Conservation (phyloP, 1,140 invertebrate genomes). For the Drosophila obscura region DNA sequence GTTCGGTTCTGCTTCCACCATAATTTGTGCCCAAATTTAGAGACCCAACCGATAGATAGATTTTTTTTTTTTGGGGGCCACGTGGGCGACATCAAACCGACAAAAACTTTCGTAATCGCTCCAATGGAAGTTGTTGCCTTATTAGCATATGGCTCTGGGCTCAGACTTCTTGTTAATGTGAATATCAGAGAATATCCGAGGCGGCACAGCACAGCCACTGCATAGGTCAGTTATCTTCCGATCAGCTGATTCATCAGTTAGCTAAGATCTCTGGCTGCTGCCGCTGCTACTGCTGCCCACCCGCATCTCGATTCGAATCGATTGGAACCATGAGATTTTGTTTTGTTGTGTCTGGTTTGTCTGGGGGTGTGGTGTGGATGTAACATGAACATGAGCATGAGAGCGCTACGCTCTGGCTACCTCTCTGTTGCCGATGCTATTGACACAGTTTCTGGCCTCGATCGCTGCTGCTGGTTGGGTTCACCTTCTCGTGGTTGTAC, state of each 20-base stretch:
- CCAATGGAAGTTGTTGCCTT: constrained; percentile 55
- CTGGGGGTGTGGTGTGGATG: constrained; percentile 55
- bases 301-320: constrained; percentile 32
- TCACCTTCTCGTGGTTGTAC: constrained; percentile 29
- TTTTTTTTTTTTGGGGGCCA: constrained; percentile 47
- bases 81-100: constrained; percentile 59
- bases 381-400: constrained; percentile 58
- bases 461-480: constrained; percentile 21
- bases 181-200: neutral
- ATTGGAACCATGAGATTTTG: constrained; percentile 26
- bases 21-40: constrained; percentile 81
- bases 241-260: constrained; percentile 60
- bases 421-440: constrained; percentile 53
- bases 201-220: constrained; percentile 7
- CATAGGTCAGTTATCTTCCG: constrained; percentile 75
- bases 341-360: constrained; percentile 42
- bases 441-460: constrained; percentile 77
- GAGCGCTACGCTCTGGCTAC: constrained; percentile 23
- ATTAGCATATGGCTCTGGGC: constrained; percentile 59
- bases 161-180: constrained; percentile 51
- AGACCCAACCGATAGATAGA: constrained; percentile 9
- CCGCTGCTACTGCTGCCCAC: constrained; percentile 27
- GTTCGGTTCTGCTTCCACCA: constrained; percentile 63
- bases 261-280: constrained; percentile 38
- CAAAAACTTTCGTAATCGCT: constrained; percentile 64